phyloP scores from a whole-genome alignment of 2,113 vertebrate species.

The Collichthys lucidus region DNA sequence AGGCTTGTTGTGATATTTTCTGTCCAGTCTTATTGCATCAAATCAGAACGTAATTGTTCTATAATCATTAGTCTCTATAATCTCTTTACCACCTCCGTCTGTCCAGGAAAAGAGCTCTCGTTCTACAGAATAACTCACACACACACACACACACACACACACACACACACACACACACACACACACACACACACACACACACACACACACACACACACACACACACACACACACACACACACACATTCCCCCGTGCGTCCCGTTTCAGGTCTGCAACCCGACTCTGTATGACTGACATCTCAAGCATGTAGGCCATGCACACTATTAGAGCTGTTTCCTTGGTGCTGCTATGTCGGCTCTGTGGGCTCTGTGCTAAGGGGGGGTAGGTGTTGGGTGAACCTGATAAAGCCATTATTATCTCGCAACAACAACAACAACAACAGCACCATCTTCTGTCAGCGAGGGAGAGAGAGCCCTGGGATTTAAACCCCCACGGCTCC shows the following conservation, averaged over 20 bases:
- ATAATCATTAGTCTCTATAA: not conserved
- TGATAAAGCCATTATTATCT: slow-evolving; percentile 8
- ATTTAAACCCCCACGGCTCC: not conserved
- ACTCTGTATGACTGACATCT: slow-evolving; percentile 45
- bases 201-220: slow-evolving; percentile 1
- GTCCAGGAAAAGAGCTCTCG: not conserved
- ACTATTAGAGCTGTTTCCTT: slow-evolving; percentile 15
- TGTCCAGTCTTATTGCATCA: not conserved
- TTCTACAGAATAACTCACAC: not conserved
- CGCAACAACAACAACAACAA: slow-evolving; percentile 48
- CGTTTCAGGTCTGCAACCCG: slow-evolving; percentile 44
- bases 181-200: not conserved
- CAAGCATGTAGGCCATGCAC: slow-evolving; percentile 41
- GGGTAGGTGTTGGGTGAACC: not conserved
- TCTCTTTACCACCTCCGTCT: not conserved
- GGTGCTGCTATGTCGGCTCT: not conserved
- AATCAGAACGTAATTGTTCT: not conserved
- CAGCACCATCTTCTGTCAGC: slow-evolving; percentile 61
- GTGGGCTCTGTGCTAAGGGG: not conserved
- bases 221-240: not conserved
- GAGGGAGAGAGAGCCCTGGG: not conserved
- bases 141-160: not conserved
- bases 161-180: not conserved
- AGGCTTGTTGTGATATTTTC: not conserved
- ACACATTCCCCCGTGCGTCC: not conserved